Conservation (phyloP, 2,797 vertebrate genomes). For the Rhinatrema bivittatum region DNA sequence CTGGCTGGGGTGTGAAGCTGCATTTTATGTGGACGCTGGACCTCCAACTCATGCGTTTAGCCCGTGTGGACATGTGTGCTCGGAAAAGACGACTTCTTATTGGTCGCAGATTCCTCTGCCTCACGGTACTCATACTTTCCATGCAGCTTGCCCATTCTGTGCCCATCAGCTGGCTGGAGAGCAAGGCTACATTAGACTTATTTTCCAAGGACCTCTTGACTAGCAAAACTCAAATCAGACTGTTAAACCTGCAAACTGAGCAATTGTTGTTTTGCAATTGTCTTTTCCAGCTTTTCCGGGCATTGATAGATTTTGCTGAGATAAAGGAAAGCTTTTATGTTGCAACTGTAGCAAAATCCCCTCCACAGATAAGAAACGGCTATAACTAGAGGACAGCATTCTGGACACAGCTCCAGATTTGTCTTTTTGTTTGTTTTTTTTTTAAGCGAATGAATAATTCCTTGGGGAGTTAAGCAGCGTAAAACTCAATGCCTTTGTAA, state of each 20-base stretch:
- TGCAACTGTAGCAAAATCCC: slow-evolving; percentile 40
- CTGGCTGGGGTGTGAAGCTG: slow-evolving; percentile 93
- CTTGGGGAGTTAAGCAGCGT: slow-evolving; percentile 31
- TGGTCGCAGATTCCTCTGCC: slow-evolving; percentile 97
- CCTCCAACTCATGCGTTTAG: slow-evolving; percentile 92
- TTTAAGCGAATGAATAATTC: too few species aligned
- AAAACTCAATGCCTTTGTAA: slow-evolving; percentile 54
- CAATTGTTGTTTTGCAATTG: slow-evolving; percentile 42
- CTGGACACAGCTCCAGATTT: too few species aligned
- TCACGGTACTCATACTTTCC: slow-evolving; percentile 95
- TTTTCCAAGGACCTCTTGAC: slow-evolving; percentile 96
- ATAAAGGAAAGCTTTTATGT: slow-evolving; percentile 48
- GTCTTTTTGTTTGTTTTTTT: too few species aligned
- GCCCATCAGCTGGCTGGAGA: slow-evolving; percentile 87
- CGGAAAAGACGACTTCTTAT: slow-evolving; percentile 90
- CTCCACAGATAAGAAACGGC: slow-evolving; percentile 20
- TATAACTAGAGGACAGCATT: too few species aligned
- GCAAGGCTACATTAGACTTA: slow-evolving; percentile 91
- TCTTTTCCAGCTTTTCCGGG: slow-evolving; percentile 47
- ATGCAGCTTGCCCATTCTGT: slow-evolving; percentile 94
- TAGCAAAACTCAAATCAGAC: slow-evolving; percentile 51
- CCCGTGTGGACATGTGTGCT: slow-evolving; percentile 93
- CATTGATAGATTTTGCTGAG: slow-evolving; percentile 56
- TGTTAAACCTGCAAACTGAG: slow-evolving; percentile 54
- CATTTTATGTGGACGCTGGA: slow-evolving; percentile 90